These are phyloP conservation scores for Saxidomus purpurata DNA, from an alignment of 1,140 invertebrate genomes.

Conservation along the genomic window DNA sequence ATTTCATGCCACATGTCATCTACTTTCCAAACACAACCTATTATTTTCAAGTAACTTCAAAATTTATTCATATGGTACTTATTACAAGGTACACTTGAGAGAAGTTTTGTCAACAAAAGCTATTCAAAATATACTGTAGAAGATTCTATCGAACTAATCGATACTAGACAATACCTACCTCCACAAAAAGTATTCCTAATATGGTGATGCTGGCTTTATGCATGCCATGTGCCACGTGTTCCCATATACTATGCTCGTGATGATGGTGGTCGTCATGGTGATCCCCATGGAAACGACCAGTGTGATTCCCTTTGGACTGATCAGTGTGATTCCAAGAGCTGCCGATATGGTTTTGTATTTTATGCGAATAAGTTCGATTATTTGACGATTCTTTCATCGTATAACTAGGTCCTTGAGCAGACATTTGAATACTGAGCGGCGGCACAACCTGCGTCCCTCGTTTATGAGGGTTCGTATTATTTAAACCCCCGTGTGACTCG, in stretches of 20 bases:
- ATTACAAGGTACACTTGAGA: too few species aligned
- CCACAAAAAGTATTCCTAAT: constrained; percentile 74
- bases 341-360: neutral
- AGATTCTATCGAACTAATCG: too few species aligned
- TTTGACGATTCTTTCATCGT: neutral
- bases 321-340: neutral
- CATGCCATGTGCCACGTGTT: constrained; percentile 75
- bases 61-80: too few species aligned
- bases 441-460: neutral
- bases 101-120: too few species aligned
- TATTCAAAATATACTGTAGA: too few species aligned
- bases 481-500: neutral
- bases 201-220: constrained; percentile 78
- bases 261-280: neutral
- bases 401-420: neutral
- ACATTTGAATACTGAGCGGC: neutral
- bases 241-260: constrained; percentile 69
- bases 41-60: too few species aligned
- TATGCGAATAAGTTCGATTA: neutral
- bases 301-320: neutral
- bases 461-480: neutral
- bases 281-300: neutral
- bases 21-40: too few species aligned
- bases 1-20: too few species aligned
- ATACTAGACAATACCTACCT: constrained; percentile 66